Evolutionary conservation across 2,797 vertebrate genomes (phyloP).

Genomic region (Gobio occitaniae): DNA sequence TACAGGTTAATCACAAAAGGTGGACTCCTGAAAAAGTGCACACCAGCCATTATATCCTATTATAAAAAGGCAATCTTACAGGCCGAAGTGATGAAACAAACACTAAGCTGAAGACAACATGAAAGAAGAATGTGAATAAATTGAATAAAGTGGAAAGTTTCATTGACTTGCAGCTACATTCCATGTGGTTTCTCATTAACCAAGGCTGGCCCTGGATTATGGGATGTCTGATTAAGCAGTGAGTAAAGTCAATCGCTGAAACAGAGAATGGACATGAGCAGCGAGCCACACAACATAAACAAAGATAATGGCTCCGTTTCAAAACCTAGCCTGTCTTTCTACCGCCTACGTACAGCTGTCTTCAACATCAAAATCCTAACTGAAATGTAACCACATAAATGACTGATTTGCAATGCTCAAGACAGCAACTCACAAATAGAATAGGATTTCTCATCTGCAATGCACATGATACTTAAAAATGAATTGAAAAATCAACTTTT

Average conservation of each 20-base stretch:
- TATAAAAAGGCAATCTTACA: neutral
- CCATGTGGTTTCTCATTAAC: conserved; percentile 52
- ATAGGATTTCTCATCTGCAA: neutral
- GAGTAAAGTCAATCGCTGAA: conserved; percentile 11
- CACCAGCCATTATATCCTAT: conserved; percentile 8
- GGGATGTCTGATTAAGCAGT: conserved; percentile 8
- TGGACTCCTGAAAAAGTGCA: neutral
- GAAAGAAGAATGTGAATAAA: conserved; percentile 11
- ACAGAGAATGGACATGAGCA: conserved; percentile 17
- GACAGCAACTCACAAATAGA: neutral
- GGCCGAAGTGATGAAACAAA: neutral
- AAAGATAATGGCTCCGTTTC: conserved; percentile 31
- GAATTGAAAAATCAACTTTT: too few species aligned
- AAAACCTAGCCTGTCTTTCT: neutral
- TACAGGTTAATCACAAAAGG: neutral
- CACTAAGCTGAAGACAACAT: conserved; percentile 18
- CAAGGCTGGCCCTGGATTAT: conserved; percentile 36
- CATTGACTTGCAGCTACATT: conserved; percentile 32
- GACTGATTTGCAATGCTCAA: conserved; percentile 4
- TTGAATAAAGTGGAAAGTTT: conserved; percentile 1
- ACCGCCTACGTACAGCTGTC: neutral
- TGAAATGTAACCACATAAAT: conserved; percentile 2
- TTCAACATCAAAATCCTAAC: neutral
- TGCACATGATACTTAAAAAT: neutral
- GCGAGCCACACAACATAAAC: conserved; percentile 15